Evolutionary conservation across 2,797 vertebrate genomes (phyloP).

Genomic region (Takifugu rubripes): DNA sequence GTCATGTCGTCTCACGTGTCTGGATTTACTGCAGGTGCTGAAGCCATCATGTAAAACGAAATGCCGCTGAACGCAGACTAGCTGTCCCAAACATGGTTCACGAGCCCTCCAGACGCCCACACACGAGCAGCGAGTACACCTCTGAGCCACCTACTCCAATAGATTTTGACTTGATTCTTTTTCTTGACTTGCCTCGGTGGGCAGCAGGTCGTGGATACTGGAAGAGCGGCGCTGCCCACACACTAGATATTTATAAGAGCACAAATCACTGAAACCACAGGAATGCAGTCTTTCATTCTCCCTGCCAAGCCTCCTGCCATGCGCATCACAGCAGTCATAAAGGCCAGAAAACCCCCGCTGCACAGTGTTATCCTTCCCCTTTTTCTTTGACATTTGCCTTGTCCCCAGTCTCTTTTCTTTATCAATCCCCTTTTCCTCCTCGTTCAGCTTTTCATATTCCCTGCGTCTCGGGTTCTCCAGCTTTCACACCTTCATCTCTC

Average conservation of each 20-base stretch:
- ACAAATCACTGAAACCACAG: conserved; percentile 65
- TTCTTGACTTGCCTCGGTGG: conserved; percentile 58
- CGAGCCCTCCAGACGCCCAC: conserved; percentile 15
- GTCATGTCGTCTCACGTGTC: neutral
- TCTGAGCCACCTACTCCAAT: conserved; percentile 45
- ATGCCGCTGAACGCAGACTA: neutral
- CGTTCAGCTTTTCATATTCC: conserved; percentile 31
- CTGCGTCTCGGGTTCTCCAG: conserved; percentile 2
- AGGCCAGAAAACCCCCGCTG: conserved; percentile 9
- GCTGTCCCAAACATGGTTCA: conserved; percentile 14
- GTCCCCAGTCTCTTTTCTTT: conserved; percentile 4
- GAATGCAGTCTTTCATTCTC: conserved; percentile 57
- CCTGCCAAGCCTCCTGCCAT: conserved; percentile 44
- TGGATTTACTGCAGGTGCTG: neutral
- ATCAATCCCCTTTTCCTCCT: conserved; percentile 1
- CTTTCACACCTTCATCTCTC: conserved; percentile 8
- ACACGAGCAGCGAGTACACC: conserved; percentile 28
- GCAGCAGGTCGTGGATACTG: conserved; percentile 62
- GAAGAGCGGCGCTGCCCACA: conserved; percentile 69
- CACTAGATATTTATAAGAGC: conserved; percentile 74
- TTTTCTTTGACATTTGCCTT: neutral
- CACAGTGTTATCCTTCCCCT: conserved; percentile 14
- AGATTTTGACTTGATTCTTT: conserved; percentile 57
- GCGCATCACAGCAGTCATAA: conserved; percentile 40
- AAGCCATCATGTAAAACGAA: neutral